Evolutionary conservation across 2,888 invertebrate species (phyloP).

Genomic region (Trypoxylon attenuatum): DNA sequence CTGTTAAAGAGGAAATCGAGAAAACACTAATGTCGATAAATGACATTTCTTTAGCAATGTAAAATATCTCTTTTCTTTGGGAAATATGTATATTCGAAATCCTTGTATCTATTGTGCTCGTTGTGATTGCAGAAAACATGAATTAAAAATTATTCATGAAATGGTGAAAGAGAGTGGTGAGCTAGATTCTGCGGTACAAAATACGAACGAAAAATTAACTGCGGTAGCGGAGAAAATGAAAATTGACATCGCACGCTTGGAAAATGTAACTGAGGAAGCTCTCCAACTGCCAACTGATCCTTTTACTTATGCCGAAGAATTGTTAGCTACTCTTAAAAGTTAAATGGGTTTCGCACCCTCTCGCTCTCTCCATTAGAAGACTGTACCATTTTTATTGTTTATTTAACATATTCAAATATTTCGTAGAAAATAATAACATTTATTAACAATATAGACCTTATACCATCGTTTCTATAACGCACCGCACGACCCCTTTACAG

Average conservation of each 20-base stretch:
- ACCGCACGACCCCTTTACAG: constrained; percentile 76
- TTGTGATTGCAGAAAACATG: not conserved
- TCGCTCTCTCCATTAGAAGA: too few relatives aligned
- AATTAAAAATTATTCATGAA: not conserved
- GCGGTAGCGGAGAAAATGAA: not conserved
- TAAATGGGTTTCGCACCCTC: too few relatives aligned
- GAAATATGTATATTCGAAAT: not conserved
- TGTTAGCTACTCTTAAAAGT: not conserved
- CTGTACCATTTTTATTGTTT: not conserved
- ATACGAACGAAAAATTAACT: not conserved
- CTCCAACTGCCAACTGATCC: not conserved
- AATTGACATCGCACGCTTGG: not conserved
- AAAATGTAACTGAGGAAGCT: not conserved
- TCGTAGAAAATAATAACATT: constrained; percentile 4
- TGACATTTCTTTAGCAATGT: constrained; percentile 41
- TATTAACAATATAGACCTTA: too few relatives aligned
- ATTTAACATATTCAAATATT: not conserved
- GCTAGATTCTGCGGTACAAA: not conserved
- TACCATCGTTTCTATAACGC: too few relatives aligned
- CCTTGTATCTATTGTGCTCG: not conserved
- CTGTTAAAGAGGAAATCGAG: constrained; percentile 24
- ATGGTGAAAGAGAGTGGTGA: not conserved
- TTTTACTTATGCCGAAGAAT: not conserved
- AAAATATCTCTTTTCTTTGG: constrained; percentile 15
- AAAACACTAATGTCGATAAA: constrained; percentile 33